Conservation (phyloP, 2,113 vertebrate species). For the Cranoglanis bouderius region DNA sequence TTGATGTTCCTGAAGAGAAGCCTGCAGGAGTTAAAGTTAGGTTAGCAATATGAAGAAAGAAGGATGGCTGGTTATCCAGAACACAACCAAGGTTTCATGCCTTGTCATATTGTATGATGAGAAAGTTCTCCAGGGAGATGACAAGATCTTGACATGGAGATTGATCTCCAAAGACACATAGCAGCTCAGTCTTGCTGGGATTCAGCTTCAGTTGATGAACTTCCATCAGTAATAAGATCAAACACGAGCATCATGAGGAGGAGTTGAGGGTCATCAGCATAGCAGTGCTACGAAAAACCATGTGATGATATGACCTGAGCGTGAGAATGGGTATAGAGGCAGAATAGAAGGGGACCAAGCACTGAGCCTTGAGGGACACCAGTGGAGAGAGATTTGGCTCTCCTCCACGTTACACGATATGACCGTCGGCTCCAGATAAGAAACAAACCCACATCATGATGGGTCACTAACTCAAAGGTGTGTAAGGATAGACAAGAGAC, state of each 20-base stretch:
- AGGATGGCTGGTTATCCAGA: not conserved
- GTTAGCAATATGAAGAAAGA: not conserved
- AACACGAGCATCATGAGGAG: not conserved
- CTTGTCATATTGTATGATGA: not conserved
- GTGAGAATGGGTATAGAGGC: not conserved
- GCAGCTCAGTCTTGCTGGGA: not conserved
- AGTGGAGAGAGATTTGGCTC: not conserved
- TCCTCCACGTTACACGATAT: not conserved
- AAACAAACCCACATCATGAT: not conserved
- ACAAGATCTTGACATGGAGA: not conserved
- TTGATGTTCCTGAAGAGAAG: not conserved
- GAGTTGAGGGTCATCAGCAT: not conserved
- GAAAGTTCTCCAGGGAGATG: not conserved
- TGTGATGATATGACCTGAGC: not conserved
- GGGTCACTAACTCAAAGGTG: not conserved
- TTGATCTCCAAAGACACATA: not conserved
- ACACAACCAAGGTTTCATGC: not conserved
- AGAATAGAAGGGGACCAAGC: not conserved
- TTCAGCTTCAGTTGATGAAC: not conserved
- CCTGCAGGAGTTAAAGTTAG: not conserved
- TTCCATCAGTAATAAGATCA: not conserved
- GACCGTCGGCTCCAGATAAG: not conserved
- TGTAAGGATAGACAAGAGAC: not conserved
- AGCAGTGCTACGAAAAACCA: not conserved
- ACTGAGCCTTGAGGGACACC: not conserved